phyloP scores from a whole-genome alignment of 2,888 invertebrate species.

The Gonocerus acuteangulatus region DNA sequence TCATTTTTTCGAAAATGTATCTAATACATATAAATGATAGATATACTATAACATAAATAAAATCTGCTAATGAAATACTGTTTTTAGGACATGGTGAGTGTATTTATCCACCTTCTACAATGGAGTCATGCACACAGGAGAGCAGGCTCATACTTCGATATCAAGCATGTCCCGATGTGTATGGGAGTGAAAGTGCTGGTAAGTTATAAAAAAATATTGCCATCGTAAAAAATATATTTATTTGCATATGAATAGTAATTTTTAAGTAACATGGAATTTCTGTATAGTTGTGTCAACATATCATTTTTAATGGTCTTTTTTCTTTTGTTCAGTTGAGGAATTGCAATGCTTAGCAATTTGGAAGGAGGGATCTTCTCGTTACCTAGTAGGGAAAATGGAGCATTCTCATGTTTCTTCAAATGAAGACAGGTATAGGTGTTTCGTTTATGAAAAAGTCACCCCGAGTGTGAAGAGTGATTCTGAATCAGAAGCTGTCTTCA shows the following conservation, averaged over 20 bases:
- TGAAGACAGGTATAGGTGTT: conserved; percentile 89
- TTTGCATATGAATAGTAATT: no score
- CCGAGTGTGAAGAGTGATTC: conserved; percentile 32
- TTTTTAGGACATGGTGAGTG: conserved; percentile 67
- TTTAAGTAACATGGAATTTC: no score
- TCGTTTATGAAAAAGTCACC: conserved; percentile 73
- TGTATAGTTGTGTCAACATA: no score
- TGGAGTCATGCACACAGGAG: conserved; percentile 90
- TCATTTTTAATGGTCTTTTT: no score
- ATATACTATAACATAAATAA: no score
- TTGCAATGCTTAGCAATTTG: conserved; percentile 84
- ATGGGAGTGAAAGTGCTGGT: conserved; percentile 79
- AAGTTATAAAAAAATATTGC: neutral
- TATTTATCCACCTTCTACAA: conserved; percentile 78
- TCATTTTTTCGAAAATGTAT: no score
- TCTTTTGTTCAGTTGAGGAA: conserved; percentile 66
- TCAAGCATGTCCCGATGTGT: conserved; percentile 87
- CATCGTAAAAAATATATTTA: no score
- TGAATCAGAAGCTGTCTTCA: conserved; percentile 59
- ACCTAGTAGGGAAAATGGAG: conserved; percentile 81
- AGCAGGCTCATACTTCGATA: conserved; percentile 82
- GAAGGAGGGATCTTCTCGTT: conserved; percentile 88
- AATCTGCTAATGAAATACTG: no score
- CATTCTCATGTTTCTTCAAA: conserved; percentile 84
- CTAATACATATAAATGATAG: no score